These are phyloP conservation scores for Amphimedon queenslandica DNA, from an alignment of 37 sponge, comb jelly and placozoan genomes.

Conservation along the genomic window DNA sequence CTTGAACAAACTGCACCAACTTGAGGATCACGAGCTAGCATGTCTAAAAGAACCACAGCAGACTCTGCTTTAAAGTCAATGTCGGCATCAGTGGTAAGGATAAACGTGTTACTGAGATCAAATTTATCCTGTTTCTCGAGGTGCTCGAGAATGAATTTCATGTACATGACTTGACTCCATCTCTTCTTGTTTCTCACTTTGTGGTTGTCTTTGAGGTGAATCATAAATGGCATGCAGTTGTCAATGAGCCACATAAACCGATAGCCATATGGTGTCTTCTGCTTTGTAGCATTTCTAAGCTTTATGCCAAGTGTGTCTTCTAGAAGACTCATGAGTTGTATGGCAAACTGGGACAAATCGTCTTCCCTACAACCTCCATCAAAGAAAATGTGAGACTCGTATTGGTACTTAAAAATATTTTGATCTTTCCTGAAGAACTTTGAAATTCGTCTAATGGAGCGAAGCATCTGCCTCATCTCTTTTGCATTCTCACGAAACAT, in stretches of 20 bases:
- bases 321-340: slow-evolving; percentile 72
- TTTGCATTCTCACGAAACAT: slow-evolving; percentile 73
- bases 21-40: slow-evolving; percentile 51
- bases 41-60: slow-evolving; percentile 69
- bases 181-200: slow-evolving; percentile 84
- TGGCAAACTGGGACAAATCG: slow-evolving; percentile 55
- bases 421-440: slow-evolving; percentile 10
- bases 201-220: slow-evolving; percentile 78
- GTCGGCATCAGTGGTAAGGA: slow-evolving; percentile 93
- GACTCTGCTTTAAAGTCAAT: slow-evolving; percentile 79
- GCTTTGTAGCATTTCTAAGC: slow-evolving; percentile 25
- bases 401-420: not conserved
- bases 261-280: slow-evolving; percentile 71
- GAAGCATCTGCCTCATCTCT: slow-evolving; percentile 79
- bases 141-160: slow-evolving; percentile 79
- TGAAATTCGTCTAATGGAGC: slow-evolving; percentile 63
- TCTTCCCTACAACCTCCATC: slow-evolving; percentile 68
- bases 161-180: slow-evolving; percentile 96
- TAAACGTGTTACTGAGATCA: slow-evolving; percentile 67
- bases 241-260: slow-evolving; percentile 45
- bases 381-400: slow-evolving; percentile 86
- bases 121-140: slow-evolving; percentile 21
- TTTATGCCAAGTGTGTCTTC: slow-evolving; percentile 51
- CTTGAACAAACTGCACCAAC: slow-evolving; percentile 87
- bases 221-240: slow-evolving; percentile 44